Base-by-base conservation (phyloP, 2,797 vertebrate genomes). In the Naso thynnoides region DNA sequence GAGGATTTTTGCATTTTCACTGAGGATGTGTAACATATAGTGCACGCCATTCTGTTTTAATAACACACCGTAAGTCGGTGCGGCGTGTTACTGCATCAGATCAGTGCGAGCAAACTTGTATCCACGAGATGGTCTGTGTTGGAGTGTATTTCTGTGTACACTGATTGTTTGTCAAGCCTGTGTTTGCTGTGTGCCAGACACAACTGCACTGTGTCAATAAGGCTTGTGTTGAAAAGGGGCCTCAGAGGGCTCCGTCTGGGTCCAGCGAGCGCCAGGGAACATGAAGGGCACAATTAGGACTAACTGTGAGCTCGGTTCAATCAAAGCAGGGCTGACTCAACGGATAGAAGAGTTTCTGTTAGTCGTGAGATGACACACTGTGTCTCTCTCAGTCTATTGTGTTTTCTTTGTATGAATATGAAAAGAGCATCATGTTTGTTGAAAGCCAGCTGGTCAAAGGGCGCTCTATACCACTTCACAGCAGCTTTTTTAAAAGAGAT, bases 231-330 rank as follows among this genome's bases (percentile, higher is more conserved):
- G 42, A 73, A 80, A 68, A 68, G 85, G 77, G 72, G 63, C 67
- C 76, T 71, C 41, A 49, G 47, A 56, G 73, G 63, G 39, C 41
- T 54, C 59, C 2, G 19, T 54, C 60, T 56, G 70, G 36, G 66
- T 62, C 23, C 71, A 78, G 44, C 18, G 16, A 80, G 77, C 47
- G 73, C 86, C 71, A 75, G 74, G 80, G 82, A 89, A 83, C 80
- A 60, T 23, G 13, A 36, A 81, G 47, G 60, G 8, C 24, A 78
- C 78, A 92, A 91, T 91, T 89, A 92, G 68, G 50, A 71, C 78
- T 66, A 87, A 91, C 78, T 86, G 69, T 80, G 81, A 67, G 67
- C 66, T 78, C 61, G 38, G 66, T 87, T 56, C 38, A 78, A 39
- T 88, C 73, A 79, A 85, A 54, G 33, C 41, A 16, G 33, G 33